Evolutionary conservation across 2,888 invertebrate species (phyloP).

Genomic region (Caenorhabditis drosophilae): DNA sequence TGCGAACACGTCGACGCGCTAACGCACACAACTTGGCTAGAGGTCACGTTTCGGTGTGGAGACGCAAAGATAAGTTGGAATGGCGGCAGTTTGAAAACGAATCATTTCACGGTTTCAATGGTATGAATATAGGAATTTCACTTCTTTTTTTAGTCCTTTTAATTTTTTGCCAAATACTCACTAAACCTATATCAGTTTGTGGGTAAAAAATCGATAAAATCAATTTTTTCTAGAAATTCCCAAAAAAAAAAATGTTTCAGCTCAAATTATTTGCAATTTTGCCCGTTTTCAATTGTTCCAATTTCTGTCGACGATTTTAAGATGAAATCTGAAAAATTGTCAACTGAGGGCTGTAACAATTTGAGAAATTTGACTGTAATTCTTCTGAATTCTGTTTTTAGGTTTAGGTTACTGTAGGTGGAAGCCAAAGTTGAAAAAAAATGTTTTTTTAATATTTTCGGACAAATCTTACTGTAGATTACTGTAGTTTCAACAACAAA

Average conservation of each 20-base stretch:
- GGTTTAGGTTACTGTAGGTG: no score
- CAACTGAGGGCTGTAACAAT: background rate
- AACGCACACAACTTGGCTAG: background rate
- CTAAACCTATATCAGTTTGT: background rate
- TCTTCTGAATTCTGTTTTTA: no score
- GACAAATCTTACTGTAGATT: no score
- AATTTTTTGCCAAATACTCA: background rate
- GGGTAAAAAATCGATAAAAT: background rate
- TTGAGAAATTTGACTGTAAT: background rate
- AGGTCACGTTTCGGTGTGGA: no score
- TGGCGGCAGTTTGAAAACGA: no score
- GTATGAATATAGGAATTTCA: background rate
- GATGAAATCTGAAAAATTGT: background rate
- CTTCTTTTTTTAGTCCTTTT: background rate
- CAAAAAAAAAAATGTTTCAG: background rate
- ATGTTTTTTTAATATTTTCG: no score
- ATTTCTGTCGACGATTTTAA: background rate
- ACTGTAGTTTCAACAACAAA: no score
- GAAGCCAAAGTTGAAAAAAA: no score
- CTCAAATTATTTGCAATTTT: background rate
- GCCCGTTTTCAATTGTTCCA: background rate
- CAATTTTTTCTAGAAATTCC: background rate
- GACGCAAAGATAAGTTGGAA: no score
- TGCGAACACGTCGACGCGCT: background rate
- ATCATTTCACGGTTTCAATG: background rate